phyloP scores from a whole-genome alignment of 2,797 vertebrate species.

The Perodicticus potto region DNA sequence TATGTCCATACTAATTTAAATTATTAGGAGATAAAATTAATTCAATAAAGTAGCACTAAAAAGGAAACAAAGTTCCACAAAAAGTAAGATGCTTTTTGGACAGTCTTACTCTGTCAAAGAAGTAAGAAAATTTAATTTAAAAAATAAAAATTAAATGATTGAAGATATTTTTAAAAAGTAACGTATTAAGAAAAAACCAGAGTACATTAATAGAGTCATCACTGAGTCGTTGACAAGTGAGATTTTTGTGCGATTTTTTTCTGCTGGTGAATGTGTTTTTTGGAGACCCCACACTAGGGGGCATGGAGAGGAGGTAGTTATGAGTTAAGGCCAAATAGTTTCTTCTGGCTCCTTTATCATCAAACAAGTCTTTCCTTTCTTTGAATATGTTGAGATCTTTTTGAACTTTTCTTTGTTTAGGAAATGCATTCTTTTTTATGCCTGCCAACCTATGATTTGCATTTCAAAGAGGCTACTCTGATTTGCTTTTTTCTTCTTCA shows the following conservation, averaged over 20 bases:
- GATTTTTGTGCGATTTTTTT: not conserved
- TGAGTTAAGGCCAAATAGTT: not conserved
- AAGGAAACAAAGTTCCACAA: not conserved
- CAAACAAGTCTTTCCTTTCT: not conserved
- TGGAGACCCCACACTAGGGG: not conserved
- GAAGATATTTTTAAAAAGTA: not conserved
- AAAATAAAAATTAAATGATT: slow-evolving; percentile 13
- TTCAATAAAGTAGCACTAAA: not conserved
- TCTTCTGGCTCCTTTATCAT: not conserved
- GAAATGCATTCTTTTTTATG: not conserved
- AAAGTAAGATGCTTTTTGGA: not conserved
- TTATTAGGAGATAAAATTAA: not conserved
- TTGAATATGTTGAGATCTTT: not conserved
- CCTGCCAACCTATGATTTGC: not conserved
- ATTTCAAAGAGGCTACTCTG: not conserved
- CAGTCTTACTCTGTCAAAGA: not conserved
- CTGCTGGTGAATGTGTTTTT: not conserved
- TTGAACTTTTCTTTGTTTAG: not conserved
- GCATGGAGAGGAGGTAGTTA: not conserved
- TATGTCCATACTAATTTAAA: not conserved
- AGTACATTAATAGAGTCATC: not conserved
- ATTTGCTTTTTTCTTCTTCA: not conserved
- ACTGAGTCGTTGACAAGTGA: not conserved
- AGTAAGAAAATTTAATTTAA: not conserved
- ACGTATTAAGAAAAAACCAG: not conserved